Evolutionary conservation across 1,140 invertebrate species (phyloP), one percentile per base, ranked within the genome.

Genomic region (Cotesia typhae): DNA sequence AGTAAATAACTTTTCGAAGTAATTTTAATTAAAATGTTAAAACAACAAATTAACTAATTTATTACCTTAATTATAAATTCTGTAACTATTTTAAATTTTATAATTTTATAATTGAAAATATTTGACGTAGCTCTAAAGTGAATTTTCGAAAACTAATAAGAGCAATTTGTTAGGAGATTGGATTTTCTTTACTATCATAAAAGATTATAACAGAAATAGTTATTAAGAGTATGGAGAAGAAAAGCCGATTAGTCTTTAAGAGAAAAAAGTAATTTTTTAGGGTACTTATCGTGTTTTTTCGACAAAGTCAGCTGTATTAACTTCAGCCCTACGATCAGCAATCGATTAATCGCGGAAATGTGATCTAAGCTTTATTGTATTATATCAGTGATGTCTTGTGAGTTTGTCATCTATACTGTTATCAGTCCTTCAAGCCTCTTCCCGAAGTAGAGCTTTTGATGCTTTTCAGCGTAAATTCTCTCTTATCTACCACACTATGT

Each of bases 291-390:
- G 9, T 20, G 7, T 7, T 59, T 28, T 52, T 28, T 51, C 3
- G 17, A 38, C 36, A 47, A 5, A 66, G 10, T 47, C 4, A 47
- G 38, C 14, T 66, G 36, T 20, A 38, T 28, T 28, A 28, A 66
- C 17, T 66, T 10, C 10, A 17, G 37, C 37, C 9, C 14, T 10
- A 6, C n/a, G 41, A 51, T 66, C 64, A 51, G 4, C 38, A 10
- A 66, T 66, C 41, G 64, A 66, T 66, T 66, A 7, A 66, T 51
- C 64, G 5, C 38, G 17, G 12, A 20, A 47, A 66, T 9, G 64
- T 52, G 17, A 10, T 66, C n/a, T 66, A 37, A 66, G 64, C 36
- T n/a, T 41, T 47, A 10, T 47, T 66, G n/a, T 17, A 66, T 66
- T 28, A 3, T 28, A 28, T 41, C n/a, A 17, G 3, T 52, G 17